These are phyloP conservation scores for Athene noctua DNA, from an alignment of 2,113 vertebrate genomes.

Conservation along the genomic window DNA sequence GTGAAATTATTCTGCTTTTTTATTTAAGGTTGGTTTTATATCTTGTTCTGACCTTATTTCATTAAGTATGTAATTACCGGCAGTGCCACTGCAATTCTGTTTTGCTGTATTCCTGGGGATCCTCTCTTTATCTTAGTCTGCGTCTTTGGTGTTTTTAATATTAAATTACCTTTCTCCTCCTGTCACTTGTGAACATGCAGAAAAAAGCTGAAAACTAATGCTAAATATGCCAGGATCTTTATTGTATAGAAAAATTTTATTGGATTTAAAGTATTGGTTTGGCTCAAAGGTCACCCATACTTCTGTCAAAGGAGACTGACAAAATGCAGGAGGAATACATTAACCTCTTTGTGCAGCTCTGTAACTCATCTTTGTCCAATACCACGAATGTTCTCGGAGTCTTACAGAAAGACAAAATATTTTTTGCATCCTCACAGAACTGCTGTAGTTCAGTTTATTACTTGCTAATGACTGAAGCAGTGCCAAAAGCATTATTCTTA, in stretches of 20 bases:
- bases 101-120: background rate
- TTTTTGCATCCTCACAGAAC: background rate
- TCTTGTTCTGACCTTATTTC: background rate
- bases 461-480: slow-evolving; percentile 11
- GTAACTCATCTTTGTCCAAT: slow-evolving; percentile 22
- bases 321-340: slow-evolving; percentile 57
- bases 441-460: background rate
- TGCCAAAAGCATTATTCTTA: slow-evolving; percentile 29
- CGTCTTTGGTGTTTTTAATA: background rate
- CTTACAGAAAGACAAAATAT: slow-evolving; percentile 1
- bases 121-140: background rate
- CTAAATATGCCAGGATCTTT: background rate
- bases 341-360: slow-evolving; percentile 42
- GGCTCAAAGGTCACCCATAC: slow-evolving; percentile 24
- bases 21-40: background rate
- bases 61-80: background rate
- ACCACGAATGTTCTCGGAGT: background rate
- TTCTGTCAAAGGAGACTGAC: slow-evolving; percentile 40
- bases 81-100: background rate
- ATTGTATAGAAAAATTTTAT: background rate
- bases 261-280: background rate
- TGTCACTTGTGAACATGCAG: background rate
- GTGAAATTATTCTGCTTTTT: background rate
- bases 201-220: background rate
- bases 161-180: background rate